Evolutionary conservation across 37 sponge, comb jelly and placozoan species (phyloP).

Genomic region (Dysidea cf. avara): DNA sequence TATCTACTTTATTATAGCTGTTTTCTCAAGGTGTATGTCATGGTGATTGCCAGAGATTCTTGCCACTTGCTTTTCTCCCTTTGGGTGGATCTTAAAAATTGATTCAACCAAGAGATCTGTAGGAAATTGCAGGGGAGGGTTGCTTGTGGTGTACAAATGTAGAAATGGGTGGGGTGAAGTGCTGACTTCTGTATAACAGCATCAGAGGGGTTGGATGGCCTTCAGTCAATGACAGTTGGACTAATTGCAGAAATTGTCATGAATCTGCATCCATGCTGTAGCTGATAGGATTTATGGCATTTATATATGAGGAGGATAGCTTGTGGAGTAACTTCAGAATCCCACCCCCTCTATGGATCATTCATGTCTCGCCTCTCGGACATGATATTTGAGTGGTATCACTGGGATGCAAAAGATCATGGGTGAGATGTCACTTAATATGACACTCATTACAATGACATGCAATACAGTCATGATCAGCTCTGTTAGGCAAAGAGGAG

Average conservation of each 20-base stretch:
- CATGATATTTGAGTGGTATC: conserved; percentile 45
- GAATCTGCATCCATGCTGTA: too few relatives aligned
- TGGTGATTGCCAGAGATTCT: conserved; percentile 25
- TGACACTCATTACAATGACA: too few relatives aligned
- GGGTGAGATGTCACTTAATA: too few relatives aligned
- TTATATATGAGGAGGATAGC: conserved; percentile 50
- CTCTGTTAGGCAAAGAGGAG: conserved; percentile 4
- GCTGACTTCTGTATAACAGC: conserved; percentile 7
- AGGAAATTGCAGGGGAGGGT: conserved; percentile 50
- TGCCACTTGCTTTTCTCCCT: conserved; percentile 24
- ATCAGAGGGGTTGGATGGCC: conserved; percentile 5
- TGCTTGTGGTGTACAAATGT: conserved; percentile 47
- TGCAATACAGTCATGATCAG: neutral
- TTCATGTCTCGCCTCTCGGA: conserved; percentile 43
- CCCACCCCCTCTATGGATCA: conserved; percentile 47
- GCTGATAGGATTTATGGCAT: conserved; percentile 55
- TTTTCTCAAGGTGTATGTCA: conserved; percentile 26
- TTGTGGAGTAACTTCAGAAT: conserved; percentile 15
- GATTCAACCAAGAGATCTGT: conserved; percentile 51
- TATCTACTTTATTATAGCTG: too few relatives aligned
- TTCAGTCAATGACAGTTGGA: conserved; percentile 19
- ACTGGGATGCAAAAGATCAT: conserved; percentile 19
- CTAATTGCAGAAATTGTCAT: too few relatives aligned
- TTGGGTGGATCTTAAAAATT: conserved; percentile 37
- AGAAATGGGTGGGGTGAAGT: conserved; percentile 61